Evolutionary conservation across 2,797 vertebrate species (phyloP), one percentile per base, ranked within the genome.

Genomic region (Manis pentadactyla): DNA sequence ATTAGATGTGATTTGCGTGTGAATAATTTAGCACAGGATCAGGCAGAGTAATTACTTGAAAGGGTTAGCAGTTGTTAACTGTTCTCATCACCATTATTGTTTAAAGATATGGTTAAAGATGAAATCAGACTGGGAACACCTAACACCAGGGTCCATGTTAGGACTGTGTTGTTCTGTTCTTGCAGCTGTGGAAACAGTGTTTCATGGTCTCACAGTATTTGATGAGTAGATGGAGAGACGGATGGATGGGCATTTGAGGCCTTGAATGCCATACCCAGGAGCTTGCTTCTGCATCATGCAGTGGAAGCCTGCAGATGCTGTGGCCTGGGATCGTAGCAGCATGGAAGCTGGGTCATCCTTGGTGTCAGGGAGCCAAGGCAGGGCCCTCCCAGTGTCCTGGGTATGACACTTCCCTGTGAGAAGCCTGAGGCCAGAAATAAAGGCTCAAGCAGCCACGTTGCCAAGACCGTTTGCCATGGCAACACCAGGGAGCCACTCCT

Each of bases 371-470:
- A 93, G 34, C n/a, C 37, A 93, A 49, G 88, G 23, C 57, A 79
- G 31, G 82, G 79, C 75, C 89, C 39, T 83, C 77, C 84, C 79
- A 37, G 34, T 51, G 86, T 79, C 96, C 90, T 69, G 77, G 94
- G 92, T 93, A 86, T 87, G 94, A 94, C 57, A 69, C n/a, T 71
- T 95, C 93, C 64, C 89, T 13, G 9, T 8, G 13, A 96, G 82
- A 87, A 96, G 66, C 34, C 93, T 39, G 92, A 84, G 49, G 89
- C 75, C 88, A 95, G 94, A 96, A 97, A 97, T 89, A 61, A 96
- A 93, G 86, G 66, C 71, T 55, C 23, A 23, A 81, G 94, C 95
- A 97, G 95, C 18, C 94, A n/a, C 31, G 59, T 82, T 97, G 95
- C 96, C 42, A 27, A 87, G 90, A 96, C 94, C 95, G 83, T 95